Evolutionary conservation across 2,888 invertebrate genomes (phyloP).

Genomic region (Nasonovia ribisnigri): DNA sequence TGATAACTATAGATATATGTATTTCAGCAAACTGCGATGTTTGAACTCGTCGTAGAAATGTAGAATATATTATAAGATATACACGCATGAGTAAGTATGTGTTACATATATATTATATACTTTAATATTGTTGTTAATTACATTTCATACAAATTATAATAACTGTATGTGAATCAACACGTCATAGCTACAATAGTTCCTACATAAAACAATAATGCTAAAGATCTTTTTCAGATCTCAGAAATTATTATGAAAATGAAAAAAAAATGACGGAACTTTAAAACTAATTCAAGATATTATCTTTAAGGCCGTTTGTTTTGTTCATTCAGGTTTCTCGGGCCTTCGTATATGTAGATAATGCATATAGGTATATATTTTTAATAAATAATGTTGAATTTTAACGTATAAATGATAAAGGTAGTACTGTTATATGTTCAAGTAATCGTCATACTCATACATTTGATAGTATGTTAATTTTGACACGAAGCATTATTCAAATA

Average conservation of each 20-base stretch:
- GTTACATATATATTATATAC: neutral
- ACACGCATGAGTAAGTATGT: neutral
- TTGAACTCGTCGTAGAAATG: neutral
- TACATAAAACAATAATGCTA: neutral
- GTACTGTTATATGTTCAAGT: neutral
- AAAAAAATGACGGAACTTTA: constrained; percentile 11
- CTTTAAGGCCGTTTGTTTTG: constrained; percentile 12
- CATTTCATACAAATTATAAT: neutral
- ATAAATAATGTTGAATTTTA: neutral
- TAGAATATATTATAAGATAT: neutral
- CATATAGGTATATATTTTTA: neutral
- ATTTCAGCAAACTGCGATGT: neutral
- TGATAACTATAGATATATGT: too few relatives aligned
- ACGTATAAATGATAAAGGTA: neutral
- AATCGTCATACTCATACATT: neutral
- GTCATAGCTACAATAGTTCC: neutral
- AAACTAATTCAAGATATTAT: neutral
- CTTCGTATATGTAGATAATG: neutral
- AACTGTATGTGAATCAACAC: neutral
- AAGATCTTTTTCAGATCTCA: neutral
- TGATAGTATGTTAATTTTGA: neutral
- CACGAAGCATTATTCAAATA: neutral
- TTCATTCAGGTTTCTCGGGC: neutral
- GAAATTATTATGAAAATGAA: neutral
- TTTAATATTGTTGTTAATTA: constrained; percentile 11